Evolutionary conservation across 2,888 invertebrate species (phyloP), one percentile per base, ranked within the genome.

Genomic region (Philaethria dido): DNA sequence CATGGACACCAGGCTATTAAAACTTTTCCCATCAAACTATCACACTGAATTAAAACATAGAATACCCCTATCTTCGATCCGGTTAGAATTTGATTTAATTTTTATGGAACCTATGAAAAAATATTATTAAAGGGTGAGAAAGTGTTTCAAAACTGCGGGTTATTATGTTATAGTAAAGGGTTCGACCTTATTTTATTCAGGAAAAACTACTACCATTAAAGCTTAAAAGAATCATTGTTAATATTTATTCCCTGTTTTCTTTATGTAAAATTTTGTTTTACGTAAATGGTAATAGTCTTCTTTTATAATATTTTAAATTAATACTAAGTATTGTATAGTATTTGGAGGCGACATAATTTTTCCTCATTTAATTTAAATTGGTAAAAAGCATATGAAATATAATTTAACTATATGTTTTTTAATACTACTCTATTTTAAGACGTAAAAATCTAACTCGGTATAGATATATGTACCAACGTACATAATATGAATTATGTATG

Each of bases 11-110:
- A 73, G 71, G 76, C 77, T 75, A 80, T 81, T 82, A 77, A 74
- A 88, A 87, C 81, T 84, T 87, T 88, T 87, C 90, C 85, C 90
- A 89, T 87, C 82, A 84, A 81, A 75, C 74, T 72, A 77, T 83
- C 76, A 75, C 75, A 75, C 74, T 77, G 79, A 85, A 89, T 88
- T 86, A 86, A 88, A 87, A 86, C 80, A 87, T 81, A 87, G 84
- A 73, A 79, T 80, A 84, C 90, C 89, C 90, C 86, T 87, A 89
- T 90, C 77, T 64, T 73, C 50, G 72, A 70, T 69, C 74, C 62
- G 66, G 76, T 79, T 77, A 77, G 73, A 75, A 79, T 78, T 80
- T 81, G 78, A 79, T 79, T 81, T 82, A 81, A 82, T 81, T 81
- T 82, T 79, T 76, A 77, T 78, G 74, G 62, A 62, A 80, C 80